Base-by-base conservation (phyloP, 2,888 invertebrate genomes). In the Drosophila incognita region DNA sequence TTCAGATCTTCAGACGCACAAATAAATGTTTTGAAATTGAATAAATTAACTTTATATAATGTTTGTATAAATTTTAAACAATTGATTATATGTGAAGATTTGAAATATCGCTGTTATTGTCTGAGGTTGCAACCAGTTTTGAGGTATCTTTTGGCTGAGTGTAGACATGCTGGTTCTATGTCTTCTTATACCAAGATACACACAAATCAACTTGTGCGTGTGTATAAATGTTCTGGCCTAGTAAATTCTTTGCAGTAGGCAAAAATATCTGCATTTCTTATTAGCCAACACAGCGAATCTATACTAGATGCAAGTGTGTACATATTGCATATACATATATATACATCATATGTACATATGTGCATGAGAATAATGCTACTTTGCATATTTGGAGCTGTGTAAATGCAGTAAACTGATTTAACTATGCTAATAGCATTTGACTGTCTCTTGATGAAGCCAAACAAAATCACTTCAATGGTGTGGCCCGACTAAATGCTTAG, bases 211-310 rank as follows among this genome's bases (percentile, higher is more conserved):
- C 40, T 15, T 42, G 15, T 59, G 46, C 10, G 31, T 52, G 35
- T 49, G 15, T 70, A 38, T 52, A 27, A 48, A 73, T 76, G 48
- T 67, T 42, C 64, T 76, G 72, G 61, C 81, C 81, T 81, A 76
- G 81, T 78, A 81, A 81, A 81, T 78, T 71, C 64, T 81, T 76
- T 64, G 81, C 67, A 80, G 71, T 76, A 71, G 80, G 71, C 80
- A 42, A 81, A 81, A 72, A 72, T 81, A 78, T 81, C 72, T 80
- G 77, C 76, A 65, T 81, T 76, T 76, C 53, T 61, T 63, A 66
- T 77, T 79, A 77, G 75, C 57, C 71, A 63, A 66, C 75, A 33
- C 51, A 24, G 24, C 53, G 60, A 42, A 59, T 21, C 11, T 67
- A 67, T 60, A 63, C 61, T 69, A 74, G 36, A 56, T 61, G 33